Evolutionary conservation across 2,113 vertebrate species (phyloP).

Genomic region (Hippocampus zosterae): DNA sequence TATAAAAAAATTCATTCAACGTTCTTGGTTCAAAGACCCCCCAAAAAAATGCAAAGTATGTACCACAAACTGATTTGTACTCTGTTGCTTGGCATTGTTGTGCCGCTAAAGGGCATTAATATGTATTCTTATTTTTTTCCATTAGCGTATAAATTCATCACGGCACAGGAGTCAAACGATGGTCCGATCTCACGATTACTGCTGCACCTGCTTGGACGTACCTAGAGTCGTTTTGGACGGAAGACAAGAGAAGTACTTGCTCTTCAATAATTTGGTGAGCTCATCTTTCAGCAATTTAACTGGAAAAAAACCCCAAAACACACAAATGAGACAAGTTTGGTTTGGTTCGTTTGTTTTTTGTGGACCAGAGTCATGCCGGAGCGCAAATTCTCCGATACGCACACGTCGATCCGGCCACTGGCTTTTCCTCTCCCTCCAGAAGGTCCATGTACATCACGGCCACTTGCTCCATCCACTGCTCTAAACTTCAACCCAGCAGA

Average conservation of each 20-base stretch:
- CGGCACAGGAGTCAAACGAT: neutral
- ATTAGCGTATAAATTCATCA: neutral
- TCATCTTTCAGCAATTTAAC: slow-evolving; percentile 87
- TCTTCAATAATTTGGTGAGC: slow-evolving; percentile 79
- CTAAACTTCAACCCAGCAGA: slow-evolving; percentile 70
- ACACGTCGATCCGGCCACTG: slow-evolving; percentile 91
- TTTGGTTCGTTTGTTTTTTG: neutral
- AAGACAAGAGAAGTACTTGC: slow-evolving; percentile 85
- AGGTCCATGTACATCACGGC: slow-evolving; percentile 84
- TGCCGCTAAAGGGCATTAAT: neutral
- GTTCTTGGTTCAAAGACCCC: neutral
- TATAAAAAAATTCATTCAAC: neutral
- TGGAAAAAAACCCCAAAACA: slow-evolving; percentile 38
- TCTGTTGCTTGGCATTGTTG: neutral
- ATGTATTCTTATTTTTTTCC: neutral
- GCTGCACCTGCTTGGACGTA: neutral
- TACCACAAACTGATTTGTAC: neutral
- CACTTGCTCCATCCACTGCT: slow-evolving; percentile 87
- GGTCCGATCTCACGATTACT: slow-evolving; percentile 30
- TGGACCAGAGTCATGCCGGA: neutral
- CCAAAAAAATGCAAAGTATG: too few species aligned
- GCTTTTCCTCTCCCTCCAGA: slow-evolving; percentile 86
- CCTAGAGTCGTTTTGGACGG: slow-evolving; percentile 58
- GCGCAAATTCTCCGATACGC: slow-evolving; percentile 52
- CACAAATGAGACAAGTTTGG: neutral